phyloP scores from a whole-genome alignment of 2,797 vertebrate genomes.

The Characodon lateralis region DNA sequence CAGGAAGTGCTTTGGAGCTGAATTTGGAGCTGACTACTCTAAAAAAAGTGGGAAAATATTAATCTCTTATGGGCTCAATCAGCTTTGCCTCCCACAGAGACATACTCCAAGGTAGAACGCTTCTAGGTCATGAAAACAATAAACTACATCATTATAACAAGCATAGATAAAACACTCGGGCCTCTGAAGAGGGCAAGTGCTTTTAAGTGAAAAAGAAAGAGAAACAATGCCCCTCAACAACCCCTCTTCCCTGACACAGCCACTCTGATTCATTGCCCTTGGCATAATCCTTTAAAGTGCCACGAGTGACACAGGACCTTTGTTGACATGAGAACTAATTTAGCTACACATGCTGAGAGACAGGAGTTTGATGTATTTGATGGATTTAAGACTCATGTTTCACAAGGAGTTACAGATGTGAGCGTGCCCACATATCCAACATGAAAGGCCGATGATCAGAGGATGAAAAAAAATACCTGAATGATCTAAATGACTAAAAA shows the following conservation, averaged over 20 bases:
- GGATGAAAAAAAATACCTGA: slow-evolving; percentile 19
- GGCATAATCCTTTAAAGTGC: slow-evolving; percentile 47
- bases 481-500: slow-evolving; percentile 38
- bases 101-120: slow-evolving; percentile 46
- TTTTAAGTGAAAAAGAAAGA: slow-evolving; percentile 57
- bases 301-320: slow-evolving; percentile 37
- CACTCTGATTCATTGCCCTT: slow-evolving; percentile 50
- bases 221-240: slow-evolving; percentile 36
- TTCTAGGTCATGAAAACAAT: slow-evolving; percentile 69
- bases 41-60: slow-evolving; percentile 28
- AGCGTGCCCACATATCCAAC: slow-evolving; percentile 31
- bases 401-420: slow-evolving; percentile 4
- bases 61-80: slow-evolving; percentile 42
- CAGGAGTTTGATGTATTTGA: slow-evolving; percentile 22
- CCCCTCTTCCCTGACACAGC: slow-evolving; percentile 44
- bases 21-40: slow-evolving; percentile 24
- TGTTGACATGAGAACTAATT: slow-evolving; percentile 52
- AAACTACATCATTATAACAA: slow-evolving; percentile 47
- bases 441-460: slow-evolving; percentile 15
- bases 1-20: not conserved
- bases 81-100: slow-evolving; percentile 32
- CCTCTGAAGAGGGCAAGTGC: slow-evolving; percentile 56
- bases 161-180: slow-evolving; percentile 39
- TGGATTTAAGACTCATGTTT: slow-evolving; percentile 21
- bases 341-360: slow-evolving; percentile 24